Percentiles rank a stretch among this genome's conserved stretches.
phyloP scores from a whole-genome alignment of 2,888 invertebrate genomes.

The Meteorus cinctellus region DNA sequence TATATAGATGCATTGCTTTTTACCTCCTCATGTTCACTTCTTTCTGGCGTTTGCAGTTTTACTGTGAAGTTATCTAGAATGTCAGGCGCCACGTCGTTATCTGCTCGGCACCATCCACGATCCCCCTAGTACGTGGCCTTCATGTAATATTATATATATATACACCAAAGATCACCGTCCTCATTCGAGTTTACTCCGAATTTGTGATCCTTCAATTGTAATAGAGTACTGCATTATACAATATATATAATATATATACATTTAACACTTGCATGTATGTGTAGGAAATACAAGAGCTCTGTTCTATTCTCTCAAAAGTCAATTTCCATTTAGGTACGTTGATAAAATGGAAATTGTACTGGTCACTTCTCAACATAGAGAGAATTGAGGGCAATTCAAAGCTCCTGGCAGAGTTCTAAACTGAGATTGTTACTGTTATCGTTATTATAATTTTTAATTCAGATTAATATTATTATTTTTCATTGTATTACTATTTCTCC shows the following conservation, averaged over 20 bases:
- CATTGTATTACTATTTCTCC: neutral
- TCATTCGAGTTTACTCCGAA: neutral
- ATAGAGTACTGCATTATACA: neutral
- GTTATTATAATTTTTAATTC: no score
- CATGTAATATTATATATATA: slow-evolving; percentile 4
- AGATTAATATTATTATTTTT: no score
- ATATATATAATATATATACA: neutral
- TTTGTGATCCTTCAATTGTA: slow-evolving; percentile 1
- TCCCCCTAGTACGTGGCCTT: slow-evolving; percentile 9
- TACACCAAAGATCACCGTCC: neutral
- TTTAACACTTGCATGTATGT: neutral
- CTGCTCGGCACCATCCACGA: slow-evolving; percentile 34
- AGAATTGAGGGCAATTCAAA: no score
- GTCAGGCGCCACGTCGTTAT: slow-evolving; percentile 44
- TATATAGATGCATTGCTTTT: slow-evolving; percentile 37
- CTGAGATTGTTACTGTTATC: no score
- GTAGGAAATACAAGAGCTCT: no score
- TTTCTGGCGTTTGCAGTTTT: slow-evolving; percentile 43
- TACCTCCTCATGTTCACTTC: slow-evolving; percentile 37
- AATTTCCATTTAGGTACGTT: no score
- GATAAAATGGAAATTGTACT: no score
- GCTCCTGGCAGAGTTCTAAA: no score
- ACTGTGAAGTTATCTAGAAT: slow-evolving; percentile 39
- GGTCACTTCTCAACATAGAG: no score
- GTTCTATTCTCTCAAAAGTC: no score